Conservation (phyloP, 1,140 invertebrate species). For the Melipona quadrifasciata region DNA sequence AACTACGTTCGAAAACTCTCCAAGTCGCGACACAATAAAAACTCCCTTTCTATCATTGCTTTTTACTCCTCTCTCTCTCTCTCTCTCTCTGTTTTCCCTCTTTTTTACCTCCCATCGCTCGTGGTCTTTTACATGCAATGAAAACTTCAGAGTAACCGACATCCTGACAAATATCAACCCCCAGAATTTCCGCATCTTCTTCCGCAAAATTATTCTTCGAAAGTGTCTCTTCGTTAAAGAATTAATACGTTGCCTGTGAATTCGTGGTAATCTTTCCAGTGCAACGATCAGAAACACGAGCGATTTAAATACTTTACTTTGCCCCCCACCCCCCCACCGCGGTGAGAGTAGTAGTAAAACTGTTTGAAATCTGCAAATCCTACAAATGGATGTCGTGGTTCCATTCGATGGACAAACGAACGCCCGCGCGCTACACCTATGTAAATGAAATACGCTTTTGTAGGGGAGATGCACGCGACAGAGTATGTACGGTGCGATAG, state of each 20-base stretch:
- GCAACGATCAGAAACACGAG: too few species aligned
- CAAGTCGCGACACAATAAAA: constrained; percentile 58
- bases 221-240: not conserved
- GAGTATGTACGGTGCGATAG: constrained; percentile 46
- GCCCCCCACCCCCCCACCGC: too few species aligned
- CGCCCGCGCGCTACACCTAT: not conserved
- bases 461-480: constrained; percentile 32
- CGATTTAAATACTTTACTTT: not conserved
- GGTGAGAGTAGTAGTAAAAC: not conserved
- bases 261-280: not conserved
- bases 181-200: not conserved
- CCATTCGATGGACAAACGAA: not conserved
- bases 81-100: not conserved
- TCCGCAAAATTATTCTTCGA: too few species aligned
- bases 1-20: constrained; percentile 52
- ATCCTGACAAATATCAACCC: not conserved
- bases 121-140: not conserved
- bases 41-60: constrained; percentile 58
- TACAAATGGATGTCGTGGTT: not conserved
- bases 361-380: not conserved
- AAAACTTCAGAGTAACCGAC: not conserved
- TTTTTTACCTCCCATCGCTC: not conserved
- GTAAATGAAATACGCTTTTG: constrained; percentile 47
- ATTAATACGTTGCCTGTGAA: not conserved
- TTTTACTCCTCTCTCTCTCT: not conserved